Evolutionary conservation across 2,888 invertebrate species (phyloP).

Genomic region (Synergus gifuensis): DNA sequence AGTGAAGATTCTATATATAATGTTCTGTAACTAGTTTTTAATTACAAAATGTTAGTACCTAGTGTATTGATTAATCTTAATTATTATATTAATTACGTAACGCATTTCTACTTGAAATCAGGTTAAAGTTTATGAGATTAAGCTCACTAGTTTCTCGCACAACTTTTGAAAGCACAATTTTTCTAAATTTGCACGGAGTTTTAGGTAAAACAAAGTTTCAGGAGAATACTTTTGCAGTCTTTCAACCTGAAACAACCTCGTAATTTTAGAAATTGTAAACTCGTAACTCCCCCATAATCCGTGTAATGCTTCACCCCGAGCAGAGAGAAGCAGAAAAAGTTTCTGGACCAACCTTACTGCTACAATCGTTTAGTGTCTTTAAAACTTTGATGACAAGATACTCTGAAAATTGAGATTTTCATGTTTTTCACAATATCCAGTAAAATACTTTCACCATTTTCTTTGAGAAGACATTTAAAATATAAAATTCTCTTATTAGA

Average conservation of each 20-base stretch:
- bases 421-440: background rate
- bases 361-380: conserved; percentile 32
- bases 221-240: conserved; percentile 13
- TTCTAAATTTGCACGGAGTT: background rate
- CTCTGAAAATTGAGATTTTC: conserved; percentile 4
- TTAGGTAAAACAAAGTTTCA: conserved; percentile 13
- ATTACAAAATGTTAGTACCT: background rate
- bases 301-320: conserved; percentile 23
- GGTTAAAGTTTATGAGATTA: background rate
- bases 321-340: conserved; percentile 18
- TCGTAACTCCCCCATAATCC: conserved; percentile 37
- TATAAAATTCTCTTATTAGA: background rate
- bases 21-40: background rate
- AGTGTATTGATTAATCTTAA: background rate
- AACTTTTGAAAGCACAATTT: background rate
- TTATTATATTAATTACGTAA: background rate
- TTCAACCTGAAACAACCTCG: conserved; percentile 15
- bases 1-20: background rate
- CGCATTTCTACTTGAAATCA: background rate
- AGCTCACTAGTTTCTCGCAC: background rate
- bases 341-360: conserved; percentile 17
- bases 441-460: background rate
- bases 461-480: background rate
- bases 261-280: conserved; percentile 37
- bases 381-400: conserved; percentile 22